phyloP scores from a whole-genome alignment of 2,797 vertebrate species.

The Lindbergichthys nudifrons region DNA sequence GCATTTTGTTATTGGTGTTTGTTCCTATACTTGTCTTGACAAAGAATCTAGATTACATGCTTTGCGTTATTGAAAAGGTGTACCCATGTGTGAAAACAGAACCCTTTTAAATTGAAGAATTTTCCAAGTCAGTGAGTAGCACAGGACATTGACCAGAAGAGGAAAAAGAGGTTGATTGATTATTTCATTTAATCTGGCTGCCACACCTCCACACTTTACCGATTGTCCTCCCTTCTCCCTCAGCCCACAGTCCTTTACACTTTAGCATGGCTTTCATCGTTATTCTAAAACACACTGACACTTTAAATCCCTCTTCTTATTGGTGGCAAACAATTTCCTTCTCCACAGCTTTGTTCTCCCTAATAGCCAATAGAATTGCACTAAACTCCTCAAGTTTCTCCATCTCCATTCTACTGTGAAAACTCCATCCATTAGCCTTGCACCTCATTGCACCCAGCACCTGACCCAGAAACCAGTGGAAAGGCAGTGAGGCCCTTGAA shows the following conservation, averaged over 20 bases:
- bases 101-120: constrained; percentile 51
- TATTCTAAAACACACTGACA: constrained; percentile 60
- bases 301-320: constrained; percentile 67
- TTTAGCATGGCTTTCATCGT: constrained; percentile 58
- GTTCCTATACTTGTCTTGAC: constrained; percentile 19
- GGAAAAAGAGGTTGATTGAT: constrained; percentile 71
- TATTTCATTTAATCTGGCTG: constrained; percentile 68
- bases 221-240: constrained; percentile 45
- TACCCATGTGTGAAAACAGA: constrained; percentile 52
- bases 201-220: constrained; percentile 60
- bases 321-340: constrained; percentile 68
- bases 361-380: constrained; percentile 64
- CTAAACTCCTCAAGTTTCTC: constrained; percentile 70
- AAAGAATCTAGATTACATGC: constrained; percentile 27
- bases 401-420: constrained; percentile 77
- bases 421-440: constrained; percentile 81
- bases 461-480: constrained; percentile 78
- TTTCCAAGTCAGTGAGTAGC: constrained; percentile 62
- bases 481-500: constrained; percentile 37
- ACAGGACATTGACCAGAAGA: constrained; percentile 61
- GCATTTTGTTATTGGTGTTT: constrained; percentile 27
- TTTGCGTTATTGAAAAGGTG: constrained; percentile 44
- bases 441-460: constrained; percentile 72
- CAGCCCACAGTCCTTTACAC: constrained; percentile 44
- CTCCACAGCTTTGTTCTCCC: constrained; percentile 64